phyloP scores from a whole-genome alignment of 2,113 vertebrate species.

The Castor canadensis region DNA sequence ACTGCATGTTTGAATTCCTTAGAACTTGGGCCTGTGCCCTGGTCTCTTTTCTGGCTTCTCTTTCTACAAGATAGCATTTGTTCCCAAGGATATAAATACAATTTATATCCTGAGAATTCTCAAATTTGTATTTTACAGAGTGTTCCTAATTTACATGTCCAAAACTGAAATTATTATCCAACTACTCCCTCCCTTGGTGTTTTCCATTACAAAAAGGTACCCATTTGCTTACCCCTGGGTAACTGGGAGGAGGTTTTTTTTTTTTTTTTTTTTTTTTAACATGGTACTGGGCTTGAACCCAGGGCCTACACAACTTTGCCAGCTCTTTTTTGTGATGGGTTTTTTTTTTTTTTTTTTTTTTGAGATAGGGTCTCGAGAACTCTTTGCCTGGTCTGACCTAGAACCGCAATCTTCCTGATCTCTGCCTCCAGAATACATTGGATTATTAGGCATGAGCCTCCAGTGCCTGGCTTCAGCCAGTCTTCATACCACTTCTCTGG shows the following conservation, averaged over 20 bases:
- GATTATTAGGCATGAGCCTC: too few species aligned
- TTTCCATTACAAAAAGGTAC: neutral
- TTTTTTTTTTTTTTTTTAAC: neutral
- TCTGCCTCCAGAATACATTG: too few species aligned
- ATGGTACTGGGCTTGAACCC: too few species aligned
- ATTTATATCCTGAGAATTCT: conserved; percentile 17
- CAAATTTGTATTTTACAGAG: conserved; percentile 19
- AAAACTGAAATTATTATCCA: conserved; percentile 31
- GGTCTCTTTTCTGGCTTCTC: neutral
- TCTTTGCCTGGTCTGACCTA: too few species aligned
- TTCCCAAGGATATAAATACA: conserved; percentile 36
- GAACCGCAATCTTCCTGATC: too few species aligned
- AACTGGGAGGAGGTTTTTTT: neutral
- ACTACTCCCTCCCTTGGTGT: neutral
- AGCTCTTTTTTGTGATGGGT: too few species aligned
- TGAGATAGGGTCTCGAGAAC: too few species aligned
- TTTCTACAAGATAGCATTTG: conserved; percentile 20
- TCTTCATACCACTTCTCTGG: neutral
- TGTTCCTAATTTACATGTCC: conserved; percentile 38
- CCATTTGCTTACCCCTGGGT: neutral
- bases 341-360: too few species aligned
- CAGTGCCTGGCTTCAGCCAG: too few species aligned
- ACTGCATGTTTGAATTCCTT: neutral
- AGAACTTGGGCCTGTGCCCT: neutral
- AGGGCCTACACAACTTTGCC: too few species aligned